Evolutionary conservation across 37 sponge, comb jelly and placozoan species (phyloP).

Genomic region (Oscarella lobularis): DNA sequence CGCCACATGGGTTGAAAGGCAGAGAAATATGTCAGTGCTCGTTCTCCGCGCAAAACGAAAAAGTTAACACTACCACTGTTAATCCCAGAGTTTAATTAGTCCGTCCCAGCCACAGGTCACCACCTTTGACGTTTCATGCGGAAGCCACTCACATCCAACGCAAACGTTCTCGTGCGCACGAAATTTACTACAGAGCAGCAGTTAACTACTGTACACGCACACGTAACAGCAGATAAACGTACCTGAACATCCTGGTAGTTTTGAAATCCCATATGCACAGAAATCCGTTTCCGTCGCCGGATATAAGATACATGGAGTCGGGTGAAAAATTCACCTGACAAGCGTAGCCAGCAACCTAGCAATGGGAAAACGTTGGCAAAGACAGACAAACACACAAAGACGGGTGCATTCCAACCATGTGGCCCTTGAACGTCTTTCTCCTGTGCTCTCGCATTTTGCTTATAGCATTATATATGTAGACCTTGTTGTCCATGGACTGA

Average conservation of each 20-base stretch:
- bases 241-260: slow-evolving; percentile 55
- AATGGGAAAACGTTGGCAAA: not conserved
- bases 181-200: slow-evolving; percentile 41
- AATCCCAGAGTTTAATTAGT: slow-evolving; percentile 91
- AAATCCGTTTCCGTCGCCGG: slow-evolving; percentile 88
- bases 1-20: too few species aligned
- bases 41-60: too few species aligned
- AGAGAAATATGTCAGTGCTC: too few species aligned
- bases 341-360: slow-evolving; percentile 91
- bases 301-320: slow-evolving; percentile 64
- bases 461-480: slow-evolving; percentile 70
- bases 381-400: slow-evolving; percentile 7
- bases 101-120: slow-evolving; percentile 99
- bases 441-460: slow-evolving; percentile 83
- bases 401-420: slow-evolving; percentile 61
- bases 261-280: slow-evolving; percentile 98
- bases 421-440: slow-evolving; percentile 91
- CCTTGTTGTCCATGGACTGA: slow-evolving; percentile 94
- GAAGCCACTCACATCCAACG: slow-evolving; percentile 86
- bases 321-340: slow-evolving; percentile 95
- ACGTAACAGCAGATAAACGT: not conserved
- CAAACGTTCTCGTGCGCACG: slow-evolving; percentile 94
- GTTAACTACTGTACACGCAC: not conserved
- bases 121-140: slow-evolving; percentile 95
- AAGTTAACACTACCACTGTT: too few species aligned